Evolutionary conservation across 53 echinoderm and acorn worm species (phyloP).

Genomic region (Antedon mediterranea): DNA sequence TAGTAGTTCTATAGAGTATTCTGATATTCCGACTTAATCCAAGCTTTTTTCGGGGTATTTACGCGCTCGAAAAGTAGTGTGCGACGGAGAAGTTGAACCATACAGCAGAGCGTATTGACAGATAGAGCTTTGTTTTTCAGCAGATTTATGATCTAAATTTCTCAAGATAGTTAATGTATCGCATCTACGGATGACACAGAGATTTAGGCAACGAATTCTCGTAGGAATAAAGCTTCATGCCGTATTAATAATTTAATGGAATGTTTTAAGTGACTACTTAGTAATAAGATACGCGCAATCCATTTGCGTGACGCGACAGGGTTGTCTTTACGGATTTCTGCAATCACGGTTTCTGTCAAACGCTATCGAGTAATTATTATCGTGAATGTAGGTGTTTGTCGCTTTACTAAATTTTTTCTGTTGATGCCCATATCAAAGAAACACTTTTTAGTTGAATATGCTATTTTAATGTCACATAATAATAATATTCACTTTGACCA

Average conservation of each 20-base stretch:
- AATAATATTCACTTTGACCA: no score
- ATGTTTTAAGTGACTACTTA: background rate
- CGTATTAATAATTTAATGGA: slow-evolving; percentile 1
- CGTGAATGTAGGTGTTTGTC: no score
- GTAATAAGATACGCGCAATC: background rate
- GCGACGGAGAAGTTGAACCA: background rate
- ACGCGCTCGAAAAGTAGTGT: background rate
- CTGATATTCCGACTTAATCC: background rate
- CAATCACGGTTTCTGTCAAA: background rate
- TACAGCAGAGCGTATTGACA: background rate
- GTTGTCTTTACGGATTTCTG: background rate
- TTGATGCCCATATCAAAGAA: no score
- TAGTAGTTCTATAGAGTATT: background rate
- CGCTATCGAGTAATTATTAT: no score
- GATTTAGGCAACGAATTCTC: background rate
- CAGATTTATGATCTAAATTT: background rate
- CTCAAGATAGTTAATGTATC: background rate
- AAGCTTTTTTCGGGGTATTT: background rate
- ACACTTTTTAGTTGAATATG: no score
- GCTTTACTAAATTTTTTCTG: no score
- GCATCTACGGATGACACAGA: background rate
- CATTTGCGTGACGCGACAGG: background rate
- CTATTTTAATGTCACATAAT: no score
- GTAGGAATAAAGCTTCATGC: background rate
- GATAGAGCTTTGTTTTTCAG: background rate